phyloP scores from a whole-genome alignment of 2,888 invertebrate genomes.

The Girardia tigrina region DNA sequence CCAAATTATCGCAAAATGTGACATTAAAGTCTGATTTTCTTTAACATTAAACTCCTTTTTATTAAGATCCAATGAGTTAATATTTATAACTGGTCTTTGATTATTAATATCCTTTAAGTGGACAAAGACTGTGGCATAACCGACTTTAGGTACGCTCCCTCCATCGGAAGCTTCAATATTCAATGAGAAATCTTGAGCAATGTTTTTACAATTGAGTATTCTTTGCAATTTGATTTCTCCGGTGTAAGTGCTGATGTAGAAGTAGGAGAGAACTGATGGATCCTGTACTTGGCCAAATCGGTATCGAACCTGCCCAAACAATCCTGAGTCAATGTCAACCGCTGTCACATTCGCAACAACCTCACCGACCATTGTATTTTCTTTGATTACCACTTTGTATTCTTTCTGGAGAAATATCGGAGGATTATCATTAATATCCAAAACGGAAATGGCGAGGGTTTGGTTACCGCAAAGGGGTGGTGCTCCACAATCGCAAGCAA shows the following conservation, averaged over 20 bases:
- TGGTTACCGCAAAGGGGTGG: conserved; percentile 31
- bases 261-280: conserved; percentile 20
- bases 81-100: conserved; percentile 21
- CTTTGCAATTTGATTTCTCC: conserved; percentile 32
- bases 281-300: conserved; percentile 32
- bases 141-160: conserved; percentile 25
- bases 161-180: conserved; percentile 28
- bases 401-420: background rate
- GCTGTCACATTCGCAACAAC: conserved; percentile 26
- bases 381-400: conserved; percentile 21
- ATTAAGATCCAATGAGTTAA: conserved; percentile 14
- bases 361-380: conserved; percentile 21
- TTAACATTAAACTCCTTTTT: conserved; percentile 24
- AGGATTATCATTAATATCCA: conserved; percentile 29
- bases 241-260: conserved; percentile 21
- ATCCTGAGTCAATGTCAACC: conserved; percentile 29
- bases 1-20: conserved; percentile 24
- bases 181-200: conserved; percentile 9
- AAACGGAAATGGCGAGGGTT: conserved; percentile 11
- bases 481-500: conserved; percentile 30
- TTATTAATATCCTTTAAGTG: conserved; percentile 27
- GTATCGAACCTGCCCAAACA: conserved; percentile 30
- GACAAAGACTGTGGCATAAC: conserved; percentile 26
- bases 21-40: conserved; percentile 28
- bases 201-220: conserved; percentile 17